A percentile compares a stretch with the other conserved stretches of the same genome.
Conservation (phyloP, 2,888 invertebrate species). For the Thymelicus lineola region DNA sequence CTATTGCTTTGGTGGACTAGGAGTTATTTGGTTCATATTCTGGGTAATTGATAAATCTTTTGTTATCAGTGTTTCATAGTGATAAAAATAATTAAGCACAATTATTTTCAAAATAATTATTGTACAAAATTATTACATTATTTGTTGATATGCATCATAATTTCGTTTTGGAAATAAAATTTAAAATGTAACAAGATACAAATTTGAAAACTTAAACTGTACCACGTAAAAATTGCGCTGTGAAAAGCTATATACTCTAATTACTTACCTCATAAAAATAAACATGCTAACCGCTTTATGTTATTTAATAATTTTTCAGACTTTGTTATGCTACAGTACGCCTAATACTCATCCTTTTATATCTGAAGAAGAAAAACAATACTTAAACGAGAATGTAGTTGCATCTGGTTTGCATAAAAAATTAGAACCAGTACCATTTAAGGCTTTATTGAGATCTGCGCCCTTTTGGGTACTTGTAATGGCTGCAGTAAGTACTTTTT, state of each 20-base stretch:
- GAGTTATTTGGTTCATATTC: conserved; percentile 81
- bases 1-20: conserved; percentile 83
- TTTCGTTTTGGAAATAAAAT: too few relatives aligned
- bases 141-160: too few relatives aligned
- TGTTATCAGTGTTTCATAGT: too few relatives aligned
- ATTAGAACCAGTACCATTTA: conserved; percentile 88
- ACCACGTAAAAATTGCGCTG: too few relatives aligned
- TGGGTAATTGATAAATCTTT: conserved; percentile 60
- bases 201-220: too few relatives aligned
- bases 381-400: conserved; percentile 80
- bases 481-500: conserved; percentile 82
- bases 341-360: conserved; percentile 83
- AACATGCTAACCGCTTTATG: too few relatives aligned
- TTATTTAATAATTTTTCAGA: conserved; percentile 51
- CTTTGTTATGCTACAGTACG: conserved; percentile 76
- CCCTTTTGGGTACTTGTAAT: conserved; percentile 89
- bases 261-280: too few relatives aligned
- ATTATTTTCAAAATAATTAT: too few relatives aligned
- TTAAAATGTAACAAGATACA: too few relatives aligned
- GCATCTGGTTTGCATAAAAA: conserved; percentile 81
- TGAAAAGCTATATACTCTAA: too few relatives aligned
- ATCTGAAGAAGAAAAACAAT: conserved; percentile 76
- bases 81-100: too few relatives aligned
- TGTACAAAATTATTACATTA: too few relatives aligned
- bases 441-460: conserved; percentile 85